Evolutionary conservation across 2,113 vertebrate genomes (phyloP).

Genomic region (Serinus canaria): DNA sequence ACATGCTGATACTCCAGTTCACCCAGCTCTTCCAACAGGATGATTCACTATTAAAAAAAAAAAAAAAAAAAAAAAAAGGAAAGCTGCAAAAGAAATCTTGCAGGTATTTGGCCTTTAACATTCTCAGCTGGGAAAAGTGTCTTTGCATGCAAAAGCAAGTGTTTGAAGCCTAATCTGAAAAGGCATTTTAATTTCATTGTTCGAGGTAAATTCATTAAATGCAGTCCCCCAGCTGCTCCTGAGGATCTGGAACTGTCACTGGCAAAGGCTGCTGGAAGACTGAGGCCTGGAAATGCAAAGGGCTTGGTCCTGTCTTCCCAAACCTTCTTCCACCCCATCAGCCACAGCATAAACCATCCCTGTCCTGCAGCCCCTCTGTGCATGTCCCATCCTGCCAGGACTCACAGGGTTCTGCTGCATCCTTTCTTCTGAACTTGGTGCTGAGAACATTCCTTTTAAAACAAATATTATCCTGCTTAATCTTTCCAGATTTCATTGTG

Average conservation of each 20-base stretch:
- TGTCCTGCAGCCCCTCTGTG: background rate
- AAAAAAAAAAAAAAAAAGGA: background rate
- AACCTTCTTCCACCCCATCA: background rate
- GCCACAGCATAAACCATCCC: background rate
- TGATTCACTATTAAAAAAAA: background rate
- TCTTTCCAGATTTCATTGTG: background rate
- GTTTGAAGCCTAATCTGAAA: background rate
- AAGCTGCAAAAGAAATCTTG: background rate
- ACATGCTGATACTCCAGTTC: background rate
- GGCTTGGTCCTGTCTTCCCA: accelerated
- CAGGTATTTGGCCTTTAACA: background rate
- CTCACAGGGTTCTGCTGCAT: background rate
- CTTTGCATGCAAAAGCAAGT: background rate
- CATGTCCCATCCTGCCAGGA: accelerated
- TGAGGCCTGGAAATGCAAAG: accelerated
- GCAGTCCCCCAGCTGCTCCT: background rate
- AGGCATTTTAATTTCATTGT: background rate
- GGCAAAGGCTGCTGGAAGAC: background rate
- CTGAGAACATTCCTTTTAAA: background rate
- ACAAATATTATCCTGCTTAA: background rate
- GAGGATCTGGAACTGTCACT: background rate
- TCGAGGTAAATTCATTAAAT: background rate
- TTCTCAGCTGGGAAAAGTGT: background rate
- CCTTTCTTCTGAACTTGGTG: background rate
- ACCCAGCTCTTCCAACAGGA: background rate